Conservation (phyloP, 2,113 vertebrate genomes). For the Chionis minor region DNA sequence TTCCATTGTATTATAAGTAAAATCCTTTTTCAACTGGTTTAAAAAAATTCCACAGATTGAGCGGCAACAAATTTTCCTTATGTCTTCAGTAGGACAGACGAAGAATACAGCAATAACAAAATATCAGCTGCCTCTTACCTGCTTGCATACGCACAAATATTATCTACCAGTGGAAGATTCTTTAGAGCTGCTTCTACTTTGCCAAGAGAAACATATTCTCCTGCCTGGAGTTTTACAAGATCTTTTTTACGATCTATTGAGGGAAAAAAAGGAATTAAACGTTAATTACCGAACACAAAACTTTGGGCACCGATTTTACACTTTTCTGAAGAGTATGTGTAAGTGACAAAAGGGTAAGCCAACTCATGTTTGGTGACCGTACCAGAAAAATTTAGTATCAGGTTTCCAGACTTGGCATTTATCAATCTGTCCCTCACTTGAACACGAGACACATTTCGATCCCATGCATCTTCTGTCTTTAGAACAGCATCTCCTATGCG, state of each 20-base stretch:
- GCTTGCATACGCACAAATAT: conserved; percentile 95
- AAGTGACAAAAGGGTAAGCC: not conserved
- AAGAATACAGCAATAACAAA: not conserved
- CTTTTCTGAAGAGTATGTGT: not conserved
- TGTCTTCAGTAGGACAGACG: not conserved
- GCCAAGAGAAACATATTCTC: conserved; percentile 95
- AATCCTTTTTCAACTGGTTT: not conserved
- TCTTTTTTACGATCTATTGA: conserved; percentile 93
- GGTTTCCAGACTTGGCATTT: not conserved
- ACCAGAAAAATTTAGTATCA: not conserved
- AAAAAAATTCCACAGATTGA: not conserved
- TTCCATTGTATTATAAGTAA: not conserved
- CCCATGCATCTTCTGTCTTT: not conserved
- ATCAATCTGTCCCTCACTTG: not conserved
- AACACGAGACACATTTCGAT: not conserved
- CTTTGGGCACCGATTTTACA: not conserved
- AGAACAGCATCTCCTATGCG: not conserved
- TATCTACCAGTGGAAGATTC: conserved; percentile 91
- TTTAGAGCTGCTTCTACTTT: conserved; percentile 95
- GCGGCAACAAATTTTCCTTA: not conserved
- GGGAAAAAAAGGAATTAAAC: not conserved
- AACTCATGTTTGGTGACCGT: not conserved
- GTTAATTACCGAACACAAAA: not conserved
- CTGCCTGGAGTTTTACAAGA: conserved; percentile 94
- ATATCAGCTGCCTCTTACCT: conserved; percentile 76